Conservation (phyloP, 2,113 vertebrate species). For the Corynorhinus townsendii region DNA sequence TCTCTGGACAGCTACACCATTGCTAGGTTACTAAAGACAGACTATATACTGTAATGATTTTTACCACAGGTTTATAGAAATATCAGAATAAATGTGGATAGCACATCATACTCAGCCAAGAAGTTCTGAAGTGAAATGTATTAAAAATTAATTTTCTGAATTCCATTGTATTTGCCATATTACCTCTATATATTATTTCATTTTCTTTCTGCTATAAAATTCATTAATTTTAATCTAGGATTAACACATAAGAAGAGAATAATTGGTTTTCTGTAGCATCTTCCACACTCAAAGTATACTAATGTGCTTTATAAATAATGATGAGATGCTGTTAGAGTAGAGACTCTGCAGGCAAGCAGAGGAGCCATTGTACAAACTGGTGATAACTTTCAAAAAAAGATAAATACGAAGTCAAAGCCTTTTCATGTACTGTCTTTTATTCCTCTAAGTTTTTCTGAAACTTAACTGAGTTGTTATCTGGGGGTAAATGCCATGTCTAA, state of each 20-base stretch:
- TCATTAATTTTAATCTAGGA: slow-evolving; percentile 76
- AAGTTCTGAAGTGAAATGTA: not conserved
- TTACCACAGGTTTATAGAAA: slow-evolving; percentile 46
- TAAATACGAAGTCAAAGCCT: slow-evolving; percentile 50
- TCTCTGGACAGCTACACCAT: slow-evolving; percentile 49
- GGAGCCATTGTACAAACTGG: slow-evolving; percentile 56
- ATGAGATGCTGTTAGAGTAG: slow-evolving; percentile 50
- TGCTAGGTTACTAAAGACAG: slow-evolving; percentile 56
- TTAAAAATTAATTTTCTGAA: slow-evolving; percentile 73
- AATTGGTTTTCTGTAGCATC: slow-evolving; percentile 67
- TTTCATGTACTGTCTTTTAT: slow-evolving; percentile 42
- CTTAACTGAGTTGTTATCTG: slow-evolving; percentile 55
- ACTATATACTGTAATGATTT: slow-evolving; percentile 38
- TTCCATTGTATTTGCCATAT: slow-evolving; percentile 67
- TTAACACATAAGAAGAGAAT: slow-evolving; percentile 66
- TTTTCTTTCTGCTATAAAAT: slow-evolving; percentile 71
- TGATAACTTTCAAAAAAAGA: slow-evolving; percentile 50
- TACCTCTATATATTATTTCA: slow-evolving; percentile 66
- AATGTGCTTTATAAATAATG: slow-evolving; percentile 68
- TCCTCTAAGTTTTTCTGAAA: slow-evolving; percentile 48
- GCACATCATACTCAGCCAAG: slow-evolving; percentile 21
- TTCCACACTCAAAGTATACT: slow-evolving; percentile 46
- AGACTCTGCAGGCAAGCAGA: slow-evolving; percentile 57
- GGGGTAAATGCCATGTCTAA: slow-evolving; percentile 48
- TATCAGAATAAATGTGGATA: slow-evolving; percentile 8